These are phyloP conservation scores for Enteromius thamalakanensis DNA, from an alignment of 2,797 vertebrate genomes.

Conservation along the genomic window DNA sequence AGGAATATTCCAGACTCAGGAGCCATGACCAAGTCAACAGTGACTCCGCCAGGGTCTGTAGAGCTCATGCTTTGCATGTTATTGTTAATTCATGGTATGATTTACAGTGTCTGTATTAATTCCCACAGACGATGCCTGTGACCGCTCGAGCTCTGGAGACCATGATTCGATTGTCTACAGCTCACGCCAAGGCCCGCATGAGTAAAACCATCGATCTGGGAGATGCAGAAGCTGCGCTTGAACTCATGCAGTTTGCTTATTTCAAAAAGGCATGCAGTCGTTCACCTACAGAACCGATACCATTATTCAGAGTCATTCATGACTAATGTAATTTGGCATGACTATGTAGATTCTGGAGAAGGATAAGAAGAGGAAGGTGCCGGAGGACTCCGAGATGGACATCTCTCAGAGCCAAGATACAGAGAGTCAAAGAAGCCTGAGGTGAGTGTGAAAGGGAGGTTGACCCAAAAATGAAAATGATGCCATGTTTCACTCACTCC, in stretches of 20 bases:
- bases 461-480: too few relatives aligned
- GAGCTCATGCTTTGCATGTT: background rate
- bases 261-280: constrained; percentile 63
- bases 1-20: constrained; percentile 69
- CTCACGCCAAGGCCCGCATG: constrained; percentile 72
- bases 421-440: constrained; percentile 61
- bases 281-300: background rate
- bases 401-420: constrained; percentile 58
- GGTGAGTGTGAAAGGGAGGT: constrained; percentile 44
- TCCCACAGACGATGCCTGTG: constrained; percentile 68
- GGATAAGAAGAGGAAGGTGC: constrained; percentile 61
- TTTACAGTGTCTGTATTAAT: background rate
- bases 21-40: constrained; percentile 69
- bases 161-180: constrained; percentile 71
- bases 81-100: background rate
- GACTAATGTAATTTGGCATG: background rate
- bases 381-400: constrained; percentile 56
- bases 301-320: background rate
- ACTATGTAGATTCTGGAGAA: constrained; percentile 67
- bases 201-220: constrained; percentile 78
- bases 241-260: constrained; percentile 71
- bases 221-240: constrained; percentile 79
- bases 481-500: too few relatives aligned
- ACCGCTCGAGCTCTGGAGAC: constrained; percentile 70
- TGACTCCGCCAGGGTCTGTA: constrained; percentile 64